Conservation (phyloP, 1,140 invertebrate genomes). For the Galleria mellonella region DNA sequence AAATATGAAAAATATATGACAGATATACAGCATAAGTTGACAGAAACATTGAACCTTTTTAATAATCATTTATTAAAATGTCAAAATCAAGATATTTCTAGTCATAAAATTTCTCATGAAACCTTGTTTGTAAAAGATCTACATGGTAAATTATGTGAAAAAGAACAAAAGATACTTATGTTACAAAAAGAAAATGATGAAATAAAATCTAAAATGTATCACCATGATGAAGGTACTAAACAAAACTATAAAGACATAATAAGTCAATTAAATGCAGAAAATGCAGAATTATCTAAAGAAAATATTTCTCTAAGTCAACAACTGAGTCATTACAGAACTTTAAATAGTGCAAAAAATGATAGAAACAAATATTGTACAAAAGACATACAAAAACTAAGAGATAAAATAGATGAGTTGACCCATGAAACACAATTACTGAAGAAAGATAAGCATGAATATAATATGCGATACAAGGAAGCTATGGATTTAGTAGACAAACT, state of each 20-base stretch:
- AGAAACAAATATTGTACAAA: slow-evolving; percentile 25
- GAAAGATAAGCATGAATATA: slow-evolving; percentile 60
- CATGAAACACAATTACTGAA: slow-evolving; percentile 42
- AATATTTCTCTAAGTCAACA: slow-evolving; percentile 54
- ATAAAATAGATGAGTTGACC: slow-evolving; percentile 38
- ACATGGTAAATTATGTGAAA: slow-evolving; percentile 58
- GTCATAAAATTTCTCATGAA: slow-evolving; percentile 18
- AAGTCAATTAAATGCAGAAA: slow-evolving; percentile 59
- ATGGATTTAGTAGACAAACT: slow-evolving; percentile 49
- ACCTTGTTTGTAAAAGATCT: slow-evolving; percentile 48
- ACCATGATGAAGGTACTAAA: slow-evolving; percentile 34
- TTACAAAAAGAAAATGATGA: slow-evolving; percentile 68
- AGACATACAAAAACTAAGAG: slow-evolving; percentile 38
- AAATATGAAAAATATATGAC: slow-evolving; percentile 64
- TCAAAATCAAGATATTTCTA: slow-evolving; percentile 22
- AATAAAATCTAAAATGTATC: slow-evolving; percentile 28
- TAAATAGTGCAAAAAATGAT: slow-evolving; percentile 28
- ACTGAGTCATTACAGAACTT: slow-evolving; percentile 46
- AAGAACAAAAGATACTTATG: slow-evolving; percentile 63
- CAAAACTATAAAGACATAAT: slow-evolving; percentile 58
- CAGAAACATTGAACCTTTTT: slow-evolving; percentile 50
- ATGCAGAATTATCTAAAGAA: slow-evolving; percentile 59
- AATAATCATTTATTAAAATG: slow-evolving; percentile 38
- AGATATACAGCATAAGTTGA: slow-evolving; percentile 56
- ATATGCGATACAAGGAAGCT: slow-evolving; percentile 44